Conservation (phyloP, 1,140 invertebrate species). For the Drosophila lacertosa region DNA sequence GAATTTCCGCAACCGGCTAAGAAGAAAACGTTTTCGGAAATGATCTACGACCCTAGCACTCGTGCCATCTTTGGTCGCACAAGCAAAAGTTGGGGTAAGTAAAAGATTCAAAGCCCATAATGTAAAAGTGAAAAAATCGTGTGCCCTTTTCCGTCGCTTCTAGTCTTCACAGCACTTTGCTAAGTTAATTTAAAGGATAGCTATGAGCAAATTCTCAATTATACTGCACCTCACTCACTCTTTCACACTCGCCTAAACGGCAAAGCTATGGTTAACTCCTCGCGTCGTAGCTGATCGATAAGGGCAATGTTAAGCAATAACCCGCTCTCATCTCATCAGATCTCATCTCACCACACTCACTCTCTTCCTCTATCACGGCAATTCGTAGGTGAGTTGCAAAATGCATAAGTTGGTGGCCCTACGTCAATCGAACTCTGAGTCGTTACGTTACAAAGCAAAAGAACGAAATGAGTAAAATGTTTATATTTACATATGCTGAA, state of each 20-base stretch:
- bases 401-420: neutral
- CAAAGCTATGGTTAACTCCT: conserved; percentile 1
- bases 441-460: conserved; percentile 21
- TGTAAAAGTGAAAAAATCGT: neutral
- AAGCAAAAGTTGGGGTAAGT: conserved; percentile 90
- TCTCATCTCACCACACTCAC: neutral
- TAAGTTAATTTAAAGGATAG: neutral
- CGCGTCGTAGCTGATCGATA: neutral
- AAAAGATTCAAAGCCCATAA: neutral
- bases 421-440: conserved; percentile 24
- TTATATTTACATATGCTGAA: conserved; percentile 4
- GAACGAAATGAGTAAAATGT: conserved; percentile 15
- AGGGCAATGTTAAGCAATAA: neutral
- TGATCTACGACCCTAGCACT: conserved; percentile 88
- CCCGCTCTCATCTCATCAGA: neutral
- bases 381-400: neutral
- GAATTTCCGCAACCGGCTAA: conserved; percentile 85
- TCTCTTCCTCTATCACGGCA: neutral
- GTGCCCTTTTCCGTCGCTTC: neutral
- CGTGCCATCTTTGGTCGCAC: conserved; percentile 89
- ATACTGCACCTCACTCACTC: too few relatives aligned
- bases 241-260: neutral
- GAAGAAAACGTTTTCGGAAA: conserved; percentile 85
- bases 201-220: neutral
- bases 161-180: too few relatives aligned